Percentiles rank a stretch among this genome's conserved stretches.
Evolutionary conservation across 2,113 vertebrate genomes (phyloP).

Genomic region (Myocastor coypus): DNA sequence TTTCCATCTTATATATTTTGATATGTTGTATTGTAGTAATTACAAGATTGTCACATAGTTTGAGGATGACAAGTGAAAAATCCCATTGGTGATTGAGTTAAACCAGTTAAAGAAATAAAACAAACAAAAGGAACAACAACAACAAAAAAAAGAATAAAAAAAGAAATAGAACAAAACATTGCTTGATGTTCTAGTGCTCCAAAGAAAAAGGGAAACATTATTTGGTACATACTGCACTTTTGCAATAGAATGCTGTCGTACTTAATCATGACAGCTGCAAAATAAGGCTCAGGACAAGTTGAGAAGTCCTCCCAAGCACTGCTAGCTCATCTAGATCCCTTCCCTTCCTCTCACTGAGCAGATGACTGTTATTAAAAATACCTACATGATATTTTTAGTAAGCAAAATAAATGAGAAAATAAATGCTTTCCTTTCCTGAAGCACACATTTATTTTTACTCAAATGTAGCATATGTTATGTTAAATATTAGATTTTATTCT

Average conservation of each 20-base stretch:
- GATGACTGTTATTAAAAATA: not conserved
- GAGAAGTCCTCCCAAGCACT: rapidly evolving
- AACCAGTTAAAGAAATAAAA: not conserved
- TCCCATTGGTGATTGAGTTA: not conserved
- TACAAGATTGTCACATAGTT: not conserved
- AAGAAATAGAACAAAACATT: not conserved
- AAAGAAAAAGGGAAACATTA: not conserved
- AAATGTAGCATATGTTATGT: slow-evolving; percentile 1
- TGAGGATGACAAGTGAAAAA: not conserved
- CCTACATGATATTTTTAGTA: not conserved
- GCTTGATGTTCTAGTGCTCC: not conserved
- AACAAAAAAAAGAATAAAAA: not conserved
- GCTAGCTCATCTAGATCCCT: not conserved
- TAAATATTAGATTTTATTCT: slow-evolving; percentile 69
- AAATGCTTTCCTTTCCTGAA: not conserved
- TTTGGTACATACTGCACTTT: not conserved
- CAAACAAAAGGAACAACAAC: too few relatives aligned
- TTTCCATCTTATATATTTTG: not conserved
- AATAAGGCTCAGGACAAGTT: not conserved
- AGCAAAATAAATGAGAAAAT: not conserved
- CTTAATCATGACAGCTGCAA: not conserved
- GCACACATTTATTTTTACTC: slow-evolving; percentile 43
- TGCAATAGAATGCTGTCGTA: not conserved
- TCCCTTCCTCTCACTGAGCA: not conserved
- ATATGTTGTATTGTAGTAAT: not conserved